These are phyloP conservation scores for Epinephelus coioides DNA, from an alignment of 2,797 vertebrate species.

Conservation along the genomic window DNA sequence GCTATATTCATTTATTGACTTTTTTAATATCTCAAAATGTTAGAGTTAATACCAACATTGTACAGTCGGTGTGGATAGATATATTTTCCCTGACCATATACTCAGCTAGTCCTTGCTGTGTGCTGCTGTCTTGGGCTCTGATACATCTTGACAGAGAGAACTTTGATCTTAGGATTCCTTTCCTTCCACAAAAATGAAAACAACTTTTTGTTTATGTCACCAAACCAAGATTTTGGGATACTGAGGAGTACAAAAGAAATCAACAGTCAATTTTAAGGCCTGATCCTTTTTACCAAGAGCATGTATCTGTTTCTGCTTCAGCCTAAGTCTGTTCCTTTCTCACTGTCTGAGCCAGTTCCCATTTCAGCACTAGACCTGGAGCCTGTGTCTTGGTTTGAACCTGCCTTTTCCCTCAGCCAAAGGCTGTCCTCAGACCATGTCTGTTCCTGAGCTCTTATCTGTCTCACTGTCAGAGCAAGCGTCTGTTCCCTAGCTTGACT, in stretches of 20 bases:
- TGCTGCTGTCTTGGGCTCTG: not conserved
- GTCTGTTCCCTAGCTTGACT: slow-evolving; percentile 23
- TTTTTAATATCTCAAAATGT: not conserved
- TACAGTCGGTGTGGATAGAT: not conserved
- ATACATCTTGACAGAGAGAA: not conserved
- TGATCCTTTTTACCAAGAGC: not conserved
- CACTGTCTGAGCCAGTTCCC: slow-evolving; percentile 7
- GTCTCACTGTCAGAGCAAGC: slow-evolving; percentile 20
- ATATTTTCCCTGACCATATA: not conserved
- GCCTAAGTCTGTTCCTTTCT: not conserved
- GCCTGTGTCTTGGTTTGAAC: slow-evolving; percentile 11
- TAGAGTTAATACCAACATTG: not conserved
- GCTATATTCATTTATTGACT: no score
- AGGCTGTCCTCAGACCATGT: slow-evolving; percentile 22
- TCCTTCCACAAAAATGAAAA: slow-evolving; percentile 7
- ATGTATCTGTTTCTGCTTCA: not conserved
- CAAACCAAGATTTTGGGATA: not conserved
- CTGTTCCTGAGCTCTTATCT: slow-evolving; percentile 22
- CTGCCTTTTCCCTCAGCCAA: slow-evolving; percentile 11
- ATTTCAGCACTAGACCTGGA: slow-evolving; percentile 26
- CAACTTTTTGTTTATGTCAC: not conserved
- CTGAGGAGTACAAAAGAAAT: not conserved
- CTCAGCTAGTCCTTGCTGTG: not conserved
- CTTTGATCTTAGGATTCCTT: not conserved
- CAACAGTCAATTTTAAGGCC: not conserved